Base-by-base conservation (phyloP, 2,113 vertebrate species). In the Ctenomys sociabilis region DNA sequence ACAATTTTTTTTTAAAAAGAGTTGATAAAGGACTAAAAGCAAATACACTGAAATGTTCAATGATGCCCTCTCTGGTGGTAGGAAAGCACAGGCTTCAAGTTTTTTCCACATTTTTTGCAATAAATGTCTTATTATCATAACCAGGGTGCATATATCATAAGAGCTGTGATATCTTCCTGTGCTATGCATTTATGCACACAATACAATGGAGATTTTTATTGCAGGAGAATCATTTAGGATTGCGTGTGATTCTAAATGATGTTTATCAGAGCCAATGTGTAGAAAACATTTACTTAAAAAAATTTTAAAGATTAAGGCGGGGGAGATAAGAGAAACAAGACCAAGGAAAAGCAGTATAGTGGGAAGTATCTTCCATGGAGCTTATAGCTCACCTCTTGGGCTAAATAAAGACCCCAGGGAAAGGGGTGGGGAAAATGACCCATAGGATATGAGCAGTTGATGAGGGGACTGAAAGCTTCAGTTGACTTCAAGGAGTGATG, bases 401-500 rank as follows among this genome's bases (percentile, higher is more conserved):
- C 72, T 92, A 61, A n/a, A 66, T 24, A 77, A 93, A 78, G 82
- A 85, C 85, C 19, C 66, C 59, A 32, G 77, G 73, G 54, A 43
- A 77, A 91, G 32, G 43, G 61, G 63, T 14, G 12, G 45, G 35
- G 28, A 96, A 57, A 63, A 21, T 57, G 83, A 73, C 77, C 88
- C 52, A 45, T 61, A n/a, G 72, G 5, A 66, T 32, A 94, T 6
- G 32, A 80, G 32, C 30, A 66, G 45, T 45, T 85, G 96, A 96
- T 93, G 96, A 87, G 91, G 54, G 45, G 11, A 37, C 87, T 87
- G 85, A 91, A 95, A 94, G 85, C 90, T 93, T 73, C 82, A 4
- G 87, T 49, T 93, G 95, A 92, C 95, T 66, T 95, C 0, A 9
- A 96, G 87, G 88, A 93, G 77, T 91, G 97, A 97, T 96, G 88